A percentile compares a stretch with the other conserved stretches of the same genome.
phyloP scores from a whole-genome alignment of 2,797 vertebrate genomes.

The Masticophis lateralis region DNA sequence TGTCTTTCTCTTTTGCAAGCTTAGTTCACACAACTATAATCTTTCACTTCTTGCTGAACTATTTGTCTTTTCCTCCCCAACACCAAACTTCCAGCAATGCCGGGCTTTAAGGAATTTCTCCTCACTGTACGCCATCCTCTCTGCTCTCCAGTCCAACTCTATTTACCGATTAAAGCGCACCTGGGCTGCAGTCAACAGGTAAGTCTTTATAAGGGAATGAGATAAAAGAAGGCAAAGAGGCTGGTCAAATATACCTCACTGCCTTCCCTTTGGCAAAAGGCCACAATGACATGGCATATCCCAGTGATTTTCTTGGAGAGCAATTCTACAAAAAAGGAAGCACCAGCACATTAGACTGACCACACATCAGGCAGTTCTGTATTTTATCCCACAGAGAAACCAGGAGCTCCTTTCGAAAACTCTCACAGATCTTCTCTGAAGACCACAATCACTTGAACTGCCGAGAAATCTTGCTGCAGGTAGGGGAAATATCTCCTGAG shows the following conservation, averaged over 20 bases:
- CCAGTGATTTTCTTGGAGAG: not conserved
- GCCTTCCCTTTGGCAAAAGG: not conserved
- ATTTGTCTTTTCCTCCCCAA: not conserved
- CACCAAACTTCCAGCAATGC: constrained; percentile 71
- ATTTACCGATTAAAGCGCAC: constrained; percentile 82
- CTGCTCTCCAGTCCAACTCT: constrained; percentile 81
- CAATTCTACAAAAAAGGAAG: not conserved
- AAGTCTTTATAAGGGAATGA: constrained; percentile 15
- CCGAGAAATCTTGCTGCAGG: constrained; percentile 79
- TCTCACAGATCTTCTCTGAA: constrained; percentile 83
- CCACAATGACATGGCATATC: not conserved
- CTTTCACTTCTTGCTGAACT: not conserved
- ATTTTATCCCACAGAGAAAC: constrained; percentile 68
- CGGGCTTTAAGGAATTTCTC: constrained; percentile 81
- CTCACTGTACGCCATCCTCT: constrained; percentile 82
- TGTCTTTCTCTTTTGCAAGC: not conserved
- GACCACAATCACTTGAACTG: constrained; percentile 82
- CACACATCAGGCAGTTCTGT: not conserved
- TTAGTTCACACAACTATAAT: not conserved
- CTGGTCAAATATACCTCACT: not conserved
- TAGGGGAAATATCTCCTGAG: constrained; percentile 40
- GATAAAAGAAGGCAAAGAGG: not conserved
- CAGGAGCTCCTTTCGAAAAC: constrained; percentile 74
- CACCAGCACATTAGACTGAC: not conserved
- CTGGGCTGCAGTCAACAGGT: constrained; percentile 74